Evolutionary conservation across 2,113 vertebrate genomes (phyloP).

Genomic region (Brachyistius frenatus): DNA sequence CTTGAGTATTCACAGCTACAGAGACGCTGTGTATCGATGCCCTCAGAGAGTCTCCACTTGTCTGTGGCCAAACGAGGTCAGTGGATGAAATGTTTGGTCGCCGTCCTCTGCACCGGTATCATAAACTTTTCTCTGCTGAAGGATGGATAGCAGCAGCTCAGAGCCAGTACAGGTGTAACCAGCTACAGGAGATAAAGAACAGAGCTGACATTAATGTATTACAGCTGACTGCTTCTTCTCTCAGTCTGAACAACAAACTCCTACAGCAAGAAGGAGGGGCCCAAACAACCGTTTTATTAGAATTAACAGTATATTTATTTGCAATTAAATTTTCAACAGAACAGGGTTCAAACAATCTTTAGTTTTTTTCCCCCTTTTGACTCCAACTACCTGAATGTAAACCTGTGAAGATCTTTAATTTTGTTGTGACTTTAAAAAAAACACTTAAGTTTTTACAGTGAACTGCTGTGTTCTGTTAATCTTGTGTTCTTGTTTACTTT

Average conservation of each 20-base stretch:
- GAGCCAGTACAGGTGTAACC: neutral
- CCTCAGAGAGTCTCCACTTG: neutral
- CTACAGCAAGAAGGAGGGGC: neutral
- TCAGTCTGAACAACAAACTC: neutral
- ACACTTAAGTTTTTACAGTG: too few relatives aligned
- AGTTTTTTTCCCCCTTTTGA: too few relatives aligned
- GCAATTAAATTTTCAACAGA: too few relatives aligned
- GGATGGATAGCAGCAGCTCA: neutral
- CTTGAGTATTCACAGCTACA: too few relatives aligned
- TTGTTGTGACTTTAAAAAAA: too few relatives aligned
- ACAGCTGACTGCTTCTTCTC: neutral
- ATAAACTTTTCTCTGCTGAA: too few relatives aligned
- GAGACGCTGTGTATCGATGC: too few relatives aligned
- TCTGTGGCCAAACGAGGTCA: neutral
- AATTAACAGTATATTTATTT: too few relatives aligned
- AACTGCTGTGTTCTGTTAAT: neutral
- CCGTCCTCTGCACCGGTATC: too few relatives aligned
- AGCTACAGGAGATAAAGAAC: neutral
- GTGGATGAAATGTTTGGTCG: neutral
- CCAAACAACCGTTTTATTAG: neutral
- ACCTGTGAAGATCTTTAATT: too few relatives aligned
- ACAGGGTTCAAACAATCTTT: too few relatives aligned
- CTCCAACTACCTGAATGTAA: too few relatives aligned
- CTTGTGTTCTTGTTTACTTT: slow-evolving; percentile 3
- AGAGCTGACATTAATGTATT: neutral